A percentile compares a stretch with the other conserved stretches of the same genome.
Conservation (phyloP, 2,113 vertebrate species). For the Pseudorhombus dupliciocellatus region DNA sequence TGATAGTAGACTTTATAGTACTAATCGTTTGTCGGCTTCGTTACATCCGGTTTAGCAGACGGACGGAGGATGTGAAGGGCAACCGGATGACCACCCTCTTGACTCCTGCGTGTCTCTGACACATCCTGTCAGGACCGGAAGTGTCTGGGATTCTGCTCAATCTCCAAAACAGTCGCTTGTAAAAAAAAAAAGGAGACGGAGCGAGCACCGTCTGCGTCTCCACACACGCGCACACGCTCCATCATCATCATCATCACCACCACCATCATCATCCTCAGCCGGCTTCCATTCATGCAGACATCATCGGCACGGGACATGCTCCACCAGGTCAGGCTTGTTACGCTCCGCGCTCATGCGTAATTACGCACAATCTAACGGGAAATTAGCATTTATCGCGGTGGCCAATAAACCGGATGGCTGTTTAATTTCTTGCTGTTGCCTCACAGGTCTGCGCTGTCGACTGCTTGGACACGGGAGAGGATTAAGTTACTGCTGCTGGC, state of each 20-base stretch:
- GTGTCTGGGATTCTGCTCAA: constrained; percentile 57
- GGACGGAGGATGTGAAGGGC: neutral
- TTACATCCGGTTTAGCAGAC: constrained; percentile 22
- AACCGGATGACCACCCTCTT: constrained; percentile 29
- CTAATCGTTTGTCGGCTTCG: neutral
- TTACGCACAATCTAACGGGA: neutral
- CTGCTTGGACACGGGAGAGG: constrained; percentile 67
- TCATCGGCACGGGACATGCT: constrained; percentile 40
- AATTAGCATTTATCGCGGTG: neutral
- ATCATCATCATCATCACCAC: neutral
- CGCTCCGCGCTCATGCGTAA: constrained; percentile 15
- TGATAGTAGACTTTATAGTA: no score
- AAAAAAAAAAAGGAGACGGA: constrained; percentile 7
- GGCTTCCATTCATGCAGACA: neutral
- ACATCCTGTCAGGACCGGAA: constrained; percentile 70
- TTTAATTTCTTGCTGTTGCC: constrained; percentile 21
- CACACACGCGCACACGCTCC: neutral
- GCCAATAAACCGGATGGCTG: neutral
- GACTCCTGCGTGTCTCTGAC: constrained; percentile 54
- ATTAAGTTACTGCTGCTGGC: constrained; percentile 77
- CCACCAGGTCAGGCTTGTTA: constrained; percentile 27
- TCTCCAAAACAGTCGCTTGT: constrained; percentile 30
- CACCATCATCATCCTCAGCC: neutral
- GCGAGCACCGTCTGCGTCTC: constrained; percentile 14
- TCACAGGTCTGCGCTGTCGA: constrained; percentile 53